Conservation (phyloP, 1,140 invertebrate species). For the Caenorhabditis inopinata region DNA sequence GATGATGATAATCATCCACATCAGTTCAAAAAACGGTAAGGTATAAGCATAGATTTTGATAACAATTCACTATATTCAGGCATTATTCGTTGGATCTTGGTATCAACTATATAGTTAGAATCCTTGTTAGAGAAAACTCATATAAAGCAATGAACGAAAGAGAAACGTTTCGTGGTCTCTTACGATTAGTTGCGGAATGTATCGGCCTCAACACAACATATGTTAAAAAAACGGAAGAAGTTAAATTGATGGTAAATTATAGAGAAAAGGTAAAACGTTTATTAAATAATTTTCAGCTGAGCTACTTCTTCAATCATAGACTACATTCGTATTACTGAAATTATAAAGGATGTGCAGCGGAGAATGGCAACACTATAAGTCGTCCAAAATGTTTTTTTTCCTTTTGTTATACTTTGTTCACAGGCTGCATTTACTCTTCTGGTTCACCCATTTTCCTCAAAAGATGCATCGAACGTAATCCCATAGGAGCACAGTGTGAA, state of each 20-base stretch:
- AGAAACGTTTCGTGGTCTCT: not conserved
- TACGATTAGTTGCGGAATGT: not conserved
- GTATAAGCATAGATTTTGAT: not conserved
- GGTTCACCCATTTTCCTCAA: too few species aligned
- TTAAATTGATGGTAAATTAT: not conserved
- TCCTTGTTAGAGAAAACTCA: not conserved
- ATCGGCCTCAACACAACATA: not conserved
- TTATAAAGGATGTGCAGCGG: too few species aligned
- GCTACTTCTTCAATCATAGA: not conserved
- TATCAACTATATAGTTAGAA: not conserved
- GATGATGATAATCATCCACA: not conserved
- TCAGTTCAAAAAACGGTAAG: not conserved
- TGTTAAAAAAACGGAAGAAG: not conserved
- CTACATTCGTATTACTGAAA: too few species aligned
- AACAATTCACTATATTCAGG: not conserved
- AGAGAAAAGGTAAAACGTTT: not conserved
- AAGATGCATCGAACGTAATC: too few species aligned
- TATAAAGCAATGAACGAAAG: not conserved
- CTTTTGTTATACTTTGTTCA: too few species aligned
- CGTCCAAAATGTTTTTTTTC: too few species aligned
- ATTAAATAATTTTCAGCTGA: not conserved
- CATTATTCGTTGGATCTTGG: not conserved
- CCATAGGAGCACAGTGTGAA: too few species aligned
- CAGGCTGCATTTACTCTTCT: too few species aligned
- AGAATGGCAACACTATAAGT: too few species aligned